Conservation (phyloP, 2,888 invertebrate species). For the Clepsis dumicolana region DNA sequence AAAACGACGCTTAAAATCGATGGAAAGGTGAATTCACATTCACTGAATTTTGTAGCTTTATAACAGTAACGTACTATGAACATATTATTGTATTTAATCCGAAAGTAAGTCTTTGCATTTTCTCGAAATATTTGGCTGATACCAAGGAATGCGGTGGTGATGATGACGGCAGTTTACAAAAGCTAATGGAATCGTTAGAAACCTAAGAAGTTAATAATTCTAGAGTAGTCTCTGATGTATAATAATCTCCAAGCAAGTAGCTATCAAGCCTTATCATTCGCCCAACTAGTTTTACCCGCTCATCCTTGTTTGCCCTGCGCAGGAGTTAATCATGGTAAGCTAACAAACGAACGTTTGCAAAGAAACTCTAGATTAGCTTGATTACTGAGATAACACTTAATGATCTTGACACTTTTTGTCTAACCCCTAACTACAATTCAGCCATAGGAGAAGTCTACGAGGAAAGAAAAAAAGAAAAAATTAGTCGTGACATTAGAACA, state of each 20-base stretch:
- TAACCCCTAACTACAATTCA: background rate
- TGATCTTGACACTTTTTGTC: conserved; percentile 11
- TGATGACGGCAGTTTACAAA: background rate
- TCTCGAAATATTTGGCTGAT: too few relatives aligned
- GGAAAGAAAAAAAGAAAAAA: too few relatives aligned
- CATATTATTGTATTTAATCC: too few relatives aligned
- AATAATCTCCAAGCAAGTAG: background rate
- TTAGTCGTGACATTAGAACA: too few relatives aligned
- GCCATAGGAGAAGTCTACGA: background rate
- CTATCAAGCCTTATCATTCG: background rate
- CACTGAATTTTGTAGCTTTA: background rate
- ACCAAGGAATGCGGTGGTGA: background rate
- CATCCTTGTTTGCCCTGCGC: background rate
- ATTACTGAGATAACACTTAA: conserved; percentile 6
- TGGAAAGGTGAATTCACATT: conserved; percentile 21
- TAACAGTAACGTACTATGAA: too few relatives aligned
- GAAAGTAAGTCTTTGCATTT: too few relatives aligned
- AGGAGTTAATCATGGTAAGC: conserved; percentile 11
- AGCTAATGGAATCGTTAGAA: background rate
- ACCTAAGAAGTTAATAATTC: background rate
- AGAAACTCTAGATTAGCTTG: conserved; percentile 3
- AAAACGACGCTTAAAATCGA: conserved; percentile 29
- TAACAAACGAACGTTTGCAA: conserved; percentile 15
- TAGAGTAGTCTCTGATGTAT: background rate
- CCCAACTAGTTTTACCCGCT: background rate